Evolutionary conservation across 2,888 invertebrate genomes (phyloP), one percentile per base, ranked within the genome.

Genomic region (Tinea pellionella): DNA sequence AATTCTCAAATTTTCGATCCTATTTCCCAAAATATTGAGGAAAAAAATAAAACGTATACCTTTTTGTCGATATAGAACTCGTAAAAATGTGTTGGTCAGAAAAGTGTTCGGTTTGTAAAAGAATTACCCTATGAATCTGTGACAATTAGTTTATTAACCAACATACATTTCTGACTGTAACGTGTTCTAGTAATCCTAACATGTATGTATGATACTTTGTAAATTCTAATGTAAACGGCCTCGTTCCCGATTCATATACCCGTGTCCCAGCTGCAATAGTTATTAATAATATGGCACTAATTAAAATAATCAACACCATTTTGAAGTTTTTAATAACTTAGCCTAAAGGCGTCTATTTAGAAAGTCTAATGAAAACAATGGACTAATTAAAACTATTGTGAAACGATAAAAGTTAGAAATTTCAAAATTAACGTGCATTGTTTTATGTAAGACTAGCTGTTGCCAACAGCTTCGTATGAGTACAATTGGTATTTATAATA

Each of bases 211-310:
- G 47, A 47, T 47, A 47, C 47, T 53, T 53, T 19, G 13, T 53
- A 53, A 53, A 53, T 24, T 6, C 53, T 15, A 53, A 53, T 53
- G 53, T 53, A 12, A 53, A 53, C 24, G 53, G 8, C 61, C 61
- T 61, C 59, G 61, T 61, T 61, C 61, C 61, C 59, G 58, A 51
- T 61, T 51, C 61, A 51, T 37, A 24, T 19, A n/a, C 41, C 32
- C 13, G 8, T 2, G 19, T 19, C 24, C 53, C 53, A 53, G 53
- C 47, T 24, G 53, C 53, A 53, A 53, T 53, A 13, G 24, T 24
- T 24, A 53, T 18, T 47, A 24, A 24, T 24, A 47, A 2, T 47
- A 15, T 53, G 53, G 4, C 53, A 53, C 24, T 24, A 53, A 53
- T 53, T 47, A 47, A 47, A 47, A 15, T 47, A 16, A 47, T 15